These are phyloP conservation scores for Amyelois transitella DNA, from an alignment of 1,140 invertebrate genomes.

Conservation along the genomic window DNA sequence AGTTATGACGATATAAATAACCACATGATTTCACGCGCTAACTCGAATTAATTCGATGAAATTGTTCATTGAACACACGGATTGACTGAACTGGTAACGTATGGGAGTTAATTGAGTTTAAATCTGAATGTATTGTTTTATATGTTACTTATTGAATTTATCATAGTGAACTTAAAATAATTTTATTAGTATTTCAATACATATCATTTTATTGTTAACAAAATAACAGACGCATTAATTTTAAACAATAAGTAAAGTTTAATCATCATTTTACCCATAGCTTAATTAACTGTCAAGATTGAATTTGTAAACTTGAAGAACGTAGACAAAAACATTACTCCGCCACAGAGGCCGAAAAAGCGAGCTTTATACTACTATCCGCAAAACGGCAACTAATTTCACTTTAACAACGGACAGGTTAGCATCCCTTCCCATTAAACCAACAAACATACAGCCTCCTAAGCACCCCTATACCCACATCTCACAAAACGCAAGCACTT, in stretches of 20 bases:
- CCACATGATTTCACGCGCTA: conserved; percentile 40
- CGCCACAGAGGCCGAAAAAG: no score
- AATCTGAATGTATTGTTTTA: background rate
- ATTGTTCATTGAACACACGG: conserved; percentile 2
- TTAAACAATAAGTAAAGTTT: no score
- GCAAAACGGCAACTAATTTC: background rate
- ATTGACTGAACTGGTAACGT: background rate
- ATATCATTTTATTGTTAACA: no score
- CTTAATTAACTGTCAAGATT: no score
- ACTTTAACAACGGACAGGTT: background rate
- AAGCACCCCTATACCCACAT: conserved; percentile 17
- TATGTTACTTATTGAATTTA: background rate
- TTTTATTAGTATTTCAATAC: no score
- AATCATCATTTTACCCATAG: no score
- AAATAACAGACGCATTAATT: no score
- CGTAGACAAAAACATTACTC: no score
- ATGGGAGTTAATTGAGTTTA: background rate
- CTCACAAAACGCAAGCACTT: conserved; percentile 38
- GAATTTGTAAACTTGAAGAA: no score
- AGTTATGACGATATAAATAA: conserved; percentile 49
- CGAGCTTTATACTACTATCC: background rate
- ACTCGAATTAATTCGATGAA: conserved; percentile 24
- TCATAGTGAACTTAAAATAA: no score
- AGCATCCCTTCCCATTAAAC: background rate
- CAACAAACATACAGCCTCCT: background rate